phyloP scores from a whole-genome alignment of 2,797 vertebrate species.

The Typhlichthys subterraneus region DNA sequence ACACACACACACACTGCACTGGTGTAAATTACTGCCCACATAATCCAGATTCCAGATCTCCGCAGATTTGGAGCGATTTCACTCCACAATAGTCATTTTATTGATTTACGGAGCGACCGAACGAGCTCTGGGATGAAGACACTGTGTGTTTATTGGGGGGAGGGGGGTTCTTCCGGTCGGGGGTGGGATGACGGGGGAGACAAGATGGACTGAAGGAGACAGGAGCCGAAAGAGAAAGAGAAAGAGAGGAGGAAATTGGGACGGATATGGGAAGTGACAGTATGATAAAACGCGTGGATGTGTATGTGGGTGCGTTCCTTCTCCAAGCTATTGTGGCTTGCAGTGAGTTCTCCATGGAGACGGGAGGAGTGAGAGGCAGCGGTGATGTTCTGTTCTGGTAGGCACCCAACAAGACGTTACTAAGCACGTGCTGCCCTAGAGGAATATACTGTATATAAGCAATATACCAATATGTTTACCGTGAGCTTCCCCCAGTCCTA shows the following conservation, averaged over 20 bases:
- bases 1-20: background rate
- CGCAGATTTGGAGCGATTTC: conserved; percentile 19
- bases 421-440: too few species aligned
- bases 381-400: conserved; percentile 20
- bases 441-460: too few species aligned
- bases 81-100: conserved; percentile 20
- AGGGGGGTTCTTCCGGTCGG: too few species aligned
- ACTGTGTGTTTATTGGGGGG: too few species aligned
- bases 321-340: conserved; percentile 24
- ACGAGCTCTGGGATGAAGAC: too few species aligned
- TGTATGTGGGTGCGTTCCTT: conserved; percentile 17
- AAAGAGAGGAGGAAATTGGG: conserved; percentile 48
- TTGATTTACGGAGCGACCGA: conserved; percentile 5
- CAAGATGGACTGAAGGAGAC: conserved; percentile 57
- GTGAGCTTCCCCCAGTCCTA: too few species aligned
- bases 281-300: conserved; percentile 37
- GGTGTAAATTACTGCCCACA: background rate
- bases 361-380: conserved; percentile 1
- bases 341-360: conserved; percentile 25
- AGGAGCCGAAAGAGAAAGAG: conserved; percentile 47
- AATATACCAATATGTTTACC: too few species aligned
- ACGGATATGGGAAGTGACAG: conserved; percentile 60
- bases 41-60: background rate
- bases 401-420: background rate
- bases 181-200: conserved; percentile 45